phyloP scores from a whole-genome alignment of 2,888 invertebrate genomes.

The Luffia ferchaultella region DNA sequence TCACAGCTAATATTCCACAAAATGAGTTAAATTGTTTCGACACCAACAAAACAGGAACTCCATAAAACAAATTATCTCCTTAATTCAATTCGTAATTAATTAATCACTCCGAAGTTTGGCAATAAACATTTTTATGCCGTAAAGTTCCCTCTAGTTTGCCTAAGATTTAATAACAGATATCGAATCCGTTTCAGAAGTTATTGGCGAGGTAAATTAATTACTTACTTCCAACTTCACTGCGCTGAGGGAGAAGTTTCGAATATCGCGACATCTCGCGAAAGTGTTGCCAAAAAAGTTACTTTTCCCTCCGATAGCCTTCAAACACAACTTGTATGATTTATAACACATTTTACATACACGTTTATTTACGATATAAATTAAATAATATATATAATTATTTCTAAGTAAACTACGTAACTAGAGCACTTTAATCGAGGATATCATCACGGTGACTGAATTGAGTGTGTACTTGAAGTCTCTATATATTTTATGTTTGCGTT shows the following conservation, averaged over 20 bases:
- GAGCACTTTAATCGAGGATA: neutral
- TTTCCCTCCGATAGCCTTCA: conserved; percentile 23
- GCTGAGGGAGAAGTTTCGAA: conserved; percentile 34
- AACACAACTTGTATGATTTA: conserved; percentile 26
- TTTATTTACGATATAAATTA: too few species aligned
- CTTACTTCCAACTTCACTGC: conserved; percentile 31
- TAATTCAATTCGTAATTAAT: neutral
- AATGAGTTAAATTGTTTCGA: too few species aligned
- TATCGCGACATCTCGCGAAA: conserved; percentile 17
- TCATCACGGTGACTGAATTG: neutral
- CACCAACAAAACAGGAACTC: too few species aligned
- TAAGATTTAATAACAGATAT: neutral
- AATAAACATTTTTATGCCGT: neutral
- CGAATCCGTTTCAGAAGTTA: neutral
- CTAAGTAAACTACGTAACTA: neutral
- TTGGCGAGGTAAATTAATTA: conserved; percentile 9
- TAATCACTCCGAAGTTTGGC: neutral
- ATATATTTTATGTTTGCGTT: too few species aligned
- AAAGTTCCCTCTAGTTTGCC: neutral
- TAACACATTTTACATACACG: conserved; percentile 30
- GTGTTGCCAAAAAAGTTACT: conserved; percentile 18
- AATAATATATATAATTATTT: neutral
- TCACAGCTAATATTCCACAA: too few species aligned
- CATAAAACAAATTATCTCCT: too few species aligned
- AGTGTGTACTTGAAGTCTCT: neutral